These are phyloP conservation scores for Lathamus discolor DNA, from an alignment of 2,113 vertebrate species.

Conservation along the genomic window DNA sequence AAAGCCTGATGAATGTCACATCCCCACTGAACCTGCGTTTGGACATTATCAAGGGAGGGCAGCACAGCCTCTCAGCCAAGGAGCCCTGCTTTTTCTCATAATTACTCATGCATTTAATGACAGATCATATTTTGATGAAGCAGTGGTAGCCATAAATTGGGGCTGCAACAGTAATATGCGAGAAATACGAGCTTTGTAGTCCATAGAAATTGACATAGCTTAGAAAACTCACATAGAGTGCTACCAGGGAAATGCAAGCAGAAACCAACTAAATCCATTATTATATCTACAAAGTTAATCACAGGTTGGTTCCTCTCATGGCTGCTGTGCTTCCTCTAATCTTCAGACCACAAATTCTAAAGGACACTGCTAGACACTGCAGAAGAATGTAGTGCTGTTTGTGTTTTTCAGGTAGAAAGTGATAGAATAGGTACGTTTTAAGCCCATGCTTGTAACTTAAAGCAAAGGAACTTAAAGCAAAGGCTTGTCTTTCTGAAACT, in stretches of 20 bases:
- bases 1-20: not conserved
- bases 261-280: not conserved
- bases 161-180: not conserved
- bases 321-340: not conserved
- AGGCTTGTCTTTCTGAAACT: not conserved
- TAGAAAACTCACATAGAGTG: not conserved
- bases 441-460: not conserved
- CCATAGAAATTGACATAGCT: not conserved
- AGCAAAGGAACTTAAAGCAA: not conserved
- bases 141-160: not conserved
- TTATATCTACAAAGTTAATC: not conserved
- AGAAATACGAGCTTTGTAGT: not conserved
- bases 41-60: not conserved
- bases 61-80: not conserved
- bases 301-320: not conserved
- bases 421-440: fast-evolving
- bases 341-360: not conserved
- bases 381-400: not conserved
- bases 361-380: not conserved
- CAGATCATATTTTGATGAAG: not conserved
- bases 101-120: not conserved
- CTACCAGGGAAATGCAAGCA: not conserved
- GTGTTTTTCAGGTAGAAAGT: not conserved
- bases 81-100: not conserved
- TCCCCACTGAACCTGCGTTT: not conserved